Evolutionary conservation across 2,797 vertebrate species (phyloP).

Genomic region (Dermochelys coriacea): DNA sequence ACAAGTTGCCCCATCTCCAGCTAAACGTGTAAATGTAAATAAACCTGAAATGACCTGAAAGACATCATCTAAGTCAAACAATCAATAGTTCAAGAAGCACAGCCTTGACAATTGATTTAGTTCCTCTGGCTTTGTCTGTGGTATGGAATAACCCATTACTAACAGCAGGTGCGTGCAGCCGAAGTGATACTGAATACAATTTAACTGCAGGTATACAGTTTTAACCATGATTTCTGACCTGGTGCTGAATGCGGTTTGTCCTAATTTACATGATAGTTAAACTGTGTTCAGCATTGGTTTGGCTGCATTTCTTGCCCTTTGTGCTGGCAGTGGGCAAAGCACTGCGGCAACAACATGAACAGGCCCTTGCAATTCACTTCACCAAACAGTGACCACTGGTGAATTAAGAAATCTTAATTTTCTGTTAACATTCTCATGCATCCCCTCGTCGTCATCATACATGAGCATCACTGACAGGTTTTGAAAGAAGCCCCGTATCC

Average conservation of each 20-base stretch:
- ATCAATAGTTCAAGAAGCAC: not conserved
- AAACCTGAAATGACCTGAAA: not conserved
- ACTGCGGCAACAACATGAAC: rapidly evolving
- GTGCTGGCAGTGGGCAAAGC: not conserved
- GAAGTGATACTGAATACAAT: not conserved
- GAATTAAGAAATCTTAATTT: not conserved
- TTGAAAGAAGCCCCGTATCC: not conserved
- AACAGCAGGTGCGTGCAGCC: not conserved
- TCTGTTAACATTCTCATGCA: not conserved
- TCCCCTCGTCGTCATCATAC: not conserved
- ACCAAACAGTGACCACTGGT: not conserved
- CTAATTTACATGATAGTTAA: not conserved
- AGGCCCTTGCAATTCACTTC: not conserved
- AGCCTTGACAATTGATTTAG: not conserved
- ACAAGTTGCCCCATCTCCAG: not conserved
- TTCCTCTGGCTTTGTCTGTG: not conserved
- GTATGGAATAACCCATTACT: not conserved
- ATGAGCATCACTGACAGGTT: not conserved
- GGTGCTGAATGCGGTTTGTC: not conserved
- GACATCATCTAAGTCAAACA: not conserved
- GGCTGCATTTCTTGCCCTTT: not conserved
- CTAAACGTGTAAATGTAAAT: not conserved
- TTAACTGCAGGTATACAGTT: not conserved
- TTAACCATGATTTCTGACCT: not conserved
- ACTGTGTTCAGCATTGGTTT: not conserved